Evolutionary conservation across 2,888 invertebrate genomes (phyloP).

Genomic region (Abscondita cerata): DNA sequence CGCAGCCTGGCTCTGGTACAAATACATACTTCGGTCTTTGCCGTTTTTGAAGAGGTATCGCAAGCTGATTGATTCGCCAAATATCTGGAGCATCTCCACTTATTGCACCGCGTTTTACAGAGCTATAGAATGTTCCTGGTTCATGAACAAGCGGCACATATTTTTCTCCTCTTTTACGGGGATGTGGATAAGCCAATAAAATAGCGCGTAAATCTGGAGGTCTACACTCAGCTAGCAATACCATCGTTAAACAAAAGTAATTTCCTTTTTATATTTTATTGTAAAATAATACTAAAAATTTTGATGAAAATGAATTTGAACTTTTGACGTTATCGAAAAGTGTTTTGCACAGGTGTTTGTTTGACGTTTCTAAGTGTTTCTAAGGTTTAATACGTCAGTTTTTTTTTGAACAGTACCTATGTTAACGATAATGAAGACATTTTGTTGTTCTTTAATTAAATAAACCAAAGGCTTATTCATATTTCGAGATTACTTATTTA

Average conservation of each 20-base stretch:
- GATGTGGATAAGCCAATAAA: conserved; percentile 18
- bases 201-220: conserved; percentile 15
- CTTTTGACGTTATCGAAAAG: too few species aligned
- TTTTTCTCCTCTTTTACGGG: conserved; percentile 9
- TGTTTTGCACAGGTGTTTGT: too few species aligned
- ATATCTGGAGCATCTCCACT: conserved; percentile 26
- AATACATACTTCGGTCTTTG: conserved; percentile 23
- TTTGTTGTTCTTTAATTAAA: too few species aligned
- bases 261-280: too few species aligned
- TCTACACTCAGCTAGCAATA: neutral
- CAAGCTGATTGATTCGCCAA: conserved; percentile 40
- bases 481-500: too few species aligned
- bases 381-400: too few species aligned
- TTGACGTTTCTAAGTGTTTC: too few species aligned
- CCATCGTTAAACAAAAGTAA: conserved; percentile 11
- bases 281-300: too few species aligned
- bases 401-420: too few species aligned
- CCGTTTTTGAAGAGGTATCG: conserved; percentile 30
- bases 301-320: too few species aligned
- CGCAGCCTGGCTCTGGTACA: conserved; percentile 8
- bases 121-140: conserved; percentile 3
- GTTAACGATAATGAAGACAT: too few species aligned
- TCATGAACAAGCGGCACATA: conserved; percentile 10
- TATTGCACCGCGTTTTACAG: conserved; percentile 12
- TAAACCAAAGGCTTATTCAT: too few species aligned